Evolutionary conservation across 2,113 vertebrate species (phyloP).

Genomic region (Zosterops japonicus): DNA sequence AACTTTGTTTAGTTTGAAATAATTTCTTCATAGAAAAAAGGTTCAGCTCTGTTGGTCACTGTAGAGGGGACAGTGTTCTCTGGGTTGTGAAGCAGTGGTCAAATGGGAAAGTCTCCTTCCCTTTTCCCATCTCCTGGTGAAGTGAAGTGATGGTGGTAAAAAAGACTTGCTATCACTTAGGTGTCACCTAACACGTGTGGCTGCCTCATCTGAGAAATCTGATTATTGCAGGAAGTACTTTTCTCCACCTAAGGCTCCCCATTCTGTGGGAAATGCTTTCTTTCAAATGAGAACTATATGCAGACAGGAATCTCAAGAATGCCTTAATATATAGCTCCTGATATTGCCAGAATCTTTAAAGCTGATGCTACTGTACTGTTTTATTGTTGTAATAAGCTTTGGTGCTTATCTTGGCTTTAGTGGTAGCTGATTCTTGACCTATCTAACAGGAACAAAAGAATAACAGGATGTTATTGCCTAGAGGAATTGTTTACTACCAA

Average conservation of each 20-base stretch:
- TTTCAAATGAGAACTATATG: not conserved
- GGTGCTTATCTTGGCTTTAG: not conserved
- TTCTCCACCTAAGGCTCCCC: not conserved
- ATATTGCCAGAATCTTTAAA: not conserved
- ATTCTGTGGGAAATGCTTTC: not conserved
- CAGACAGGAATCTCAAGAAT: not conserved
- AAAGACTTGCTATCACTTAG: not conserved
- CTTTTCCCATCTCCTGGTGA: not conserved
- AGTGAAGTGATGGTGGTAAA: not conserved
- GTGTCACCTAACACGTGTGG: not conserved
- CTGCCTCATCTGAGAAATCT: not conserved
- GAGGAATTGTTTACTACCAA: constrained; percentile 16
- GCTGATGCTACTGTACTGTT: not conserved
- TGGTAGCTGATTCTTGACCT: constrained; percentile 23
- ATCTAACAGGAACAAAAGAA: constrained; percentile 19
- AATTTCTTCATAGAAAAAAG: not conserved
- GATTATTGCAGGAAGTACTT: not conserved
- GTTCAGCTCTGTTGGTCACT: not conserved
- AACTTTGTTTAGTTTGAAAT: not conserved
- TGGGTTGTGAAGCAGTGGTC: not conserved
- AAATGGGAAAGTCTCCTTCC: not conserved
- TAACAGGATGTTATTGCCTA: constrained; percentile 55
- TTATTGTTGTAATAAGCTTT: not conserved
- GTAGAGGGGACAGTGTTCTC: not conserved
- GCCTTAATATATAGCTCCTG: not conserved